Percentiles rank a stretch among this genome's conserved stretches.
Conservation (phyloP, 2,113 vertebrate genomes). For the Campylomormyrus tamandua region DNA sequence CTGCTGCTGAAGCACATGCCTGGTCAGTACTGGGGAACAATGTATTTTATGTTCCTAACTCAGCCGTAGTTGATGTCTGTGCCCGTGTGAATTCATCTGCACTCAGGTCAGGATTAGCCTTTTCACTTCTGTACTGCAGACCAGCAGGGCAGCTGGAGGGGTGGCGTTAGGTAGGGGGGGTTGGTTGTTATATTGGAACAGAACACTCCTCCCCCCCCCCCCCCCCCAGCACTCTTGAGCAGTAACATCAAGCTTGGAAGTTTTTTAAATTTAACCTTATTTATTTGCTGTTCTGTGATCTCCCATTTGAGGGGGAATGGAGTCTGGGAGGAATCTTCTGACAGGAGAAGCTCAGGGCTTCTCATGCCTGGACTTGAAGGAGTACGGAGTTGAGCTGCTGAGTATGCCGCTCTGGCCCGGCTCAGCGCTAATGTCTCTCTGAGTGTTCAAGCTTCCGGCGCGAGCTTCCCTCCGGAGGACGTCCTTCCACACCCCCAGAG, state of each 20-base stretch:
- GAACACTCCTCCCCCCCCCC: background rate
- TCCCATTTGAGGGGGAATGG: background rate
- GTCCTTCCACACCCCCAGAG: background rate
- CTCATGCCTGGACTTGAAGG: constrained; percentile 15
- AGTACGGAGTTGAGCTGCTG: background rate
- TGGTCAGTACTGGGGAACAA: background rate
- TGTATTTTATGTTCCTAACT: background rate
- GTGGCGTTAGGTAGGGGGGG: background rate
- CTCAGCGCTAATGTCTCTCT: background rate
- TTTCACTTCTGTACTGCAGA: background rate
- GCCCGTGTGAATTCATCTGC: background rate
- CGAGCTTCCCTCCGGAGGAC: background rate
- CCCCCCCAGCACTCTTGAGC: constrained; percentile 38
- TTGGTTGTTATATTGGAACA: background rate
- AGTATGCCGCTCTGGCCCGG: background rate
- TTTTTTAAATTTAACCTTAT: background rate
- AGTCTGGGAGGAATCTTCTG: background rate
- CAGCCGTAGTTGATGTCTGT: background rate
- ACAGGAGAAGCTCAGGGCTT: background rate
- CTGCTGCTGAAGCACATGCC: background rate
- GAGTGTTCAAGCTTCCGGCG: background rate
- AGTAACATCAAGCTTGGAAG: background rate
- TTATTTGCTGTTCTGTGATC: background rate
- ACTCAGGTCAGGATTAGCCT: background rate
- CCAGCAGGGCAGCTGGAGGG: background rate